Evolutionary conservation across 2,888 invertebrate genomes (phyloP).

Genomic region (Agrochola macilenta): DNA sequence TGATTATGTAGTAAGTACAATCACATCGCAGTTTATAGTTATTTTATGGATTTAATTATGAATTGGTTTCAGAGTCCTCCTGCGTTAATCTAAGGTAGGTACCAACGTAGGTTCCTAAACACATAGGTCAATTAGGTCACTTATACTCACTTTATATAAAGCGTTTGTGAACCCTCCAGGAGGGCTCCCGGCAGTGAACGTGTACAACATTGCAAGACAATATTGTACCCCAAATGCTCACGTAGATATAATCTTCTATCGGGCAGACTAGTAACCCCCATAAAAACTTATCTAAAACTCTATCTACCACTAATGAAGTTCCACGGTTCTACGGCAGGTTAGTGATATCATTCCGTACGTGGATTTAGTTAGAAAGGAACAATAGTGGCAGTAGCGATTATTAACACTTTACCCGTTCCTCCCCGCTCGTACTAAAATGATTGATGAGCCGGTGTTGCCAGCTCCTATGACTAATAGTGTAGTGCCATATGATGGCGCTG

Average conservation of each 20-base stretch:
- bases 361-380: constrained; percentile 79
- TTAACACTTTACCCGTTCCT: constrained; percentile 85
- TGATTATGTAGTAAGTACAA: neutral
- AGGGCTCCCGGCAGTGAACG: too few relatives aligned
- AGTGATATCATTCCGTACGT: constrained; percentile 60
- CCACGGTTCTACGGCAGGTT: constrained; percentile 29
- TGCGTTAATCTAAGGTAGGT: neutral
- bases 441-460: constrained; percentile 80
- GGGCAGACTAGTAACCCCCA: neutral
- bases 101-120: neutral
- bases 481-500: constrained; percentile 83
- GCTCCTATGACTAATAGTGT: constrained; percentile 85
- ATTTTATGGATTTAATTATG: neutral
- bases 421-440: constrained; percentile 76
- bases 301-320: constrained; percentile 31
- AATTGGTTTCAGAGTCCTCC: neutral
- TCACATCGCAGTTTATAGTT: neutral
- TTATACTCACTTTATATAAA: neutral
- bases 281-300: constrained; percentile 14
- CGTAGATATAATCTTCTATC: neutral
- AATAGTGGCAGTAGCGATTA: constrained; percentile 84
- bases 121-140: neutral
- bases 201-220: neutral
- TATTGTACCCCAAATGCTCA: neutral
- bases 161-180: too few relatives aligned